These are phyloP conservation scores for Epinephelus fuscoguttatus DNA, from an alignment of 2,113 vertebrate genomes.

Conservation along the genomic window DNA sequence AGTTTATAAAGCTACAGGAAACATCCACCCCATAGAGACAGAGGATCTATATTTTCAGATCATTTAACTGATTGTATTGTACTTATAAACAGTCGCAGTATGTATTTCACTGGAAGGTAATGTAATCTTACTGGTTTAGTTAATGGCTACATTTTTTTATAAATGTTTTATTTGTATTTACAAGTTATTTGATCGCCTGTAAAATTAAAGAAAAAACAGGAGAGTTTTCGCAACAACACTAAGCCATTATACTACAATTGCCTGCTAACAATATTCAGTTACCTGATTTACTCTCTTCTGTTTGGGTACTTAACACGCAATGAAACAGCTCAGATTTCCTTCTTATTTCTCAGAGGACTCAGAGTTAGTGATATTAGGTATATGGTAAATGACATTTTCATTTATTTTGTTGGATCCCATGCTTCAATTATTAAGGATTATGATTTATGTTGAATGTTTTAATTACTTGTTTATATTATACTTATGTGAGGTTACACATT, in stretches of 20 bases:
- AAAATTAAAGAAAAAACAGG: slow-evolving; percentile 21
- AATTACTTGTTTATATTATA: slow-evolving; percentile 15
- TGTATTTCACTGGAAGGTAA: slow-evolving; percentile 65
- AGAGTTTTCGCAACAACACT: slow-evolving; percentile 20
- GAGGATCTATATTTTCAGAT: slow-evolving; percentile 82
- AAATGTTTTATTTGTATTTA: slow-evolving; percentile 53
- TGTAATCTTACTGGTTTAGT: slow-evolving; percentile 54
- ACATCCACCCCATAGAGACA: slow-evolving; percentile 70
- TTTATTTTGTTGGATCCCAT: slow-evolving; percentile 21
- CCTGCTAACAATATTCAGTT: slow-evolving; percentile 49
- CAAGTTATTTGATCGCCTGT: slow-evolving; percentile 37
- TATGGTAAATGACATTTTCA: slow-evolving; percentile 13
- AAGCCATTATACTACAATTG: slow-evolving; percentile 58
- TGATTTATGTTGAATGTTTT: slow-evolving; percentile 24
- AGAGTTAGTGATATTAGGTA: slow-evolving; percentile 22
- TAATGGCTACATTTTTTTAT: slow-evolving; percentile 44
- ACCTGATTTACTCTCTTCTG: slow-evolving; percentile 31
- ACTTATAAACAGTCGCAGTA: slow-evolving; percentile 70
- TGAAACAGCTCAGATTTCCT: slow-evolving; percentile 8
- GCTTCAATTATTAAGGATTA: slow-evolving; percentile 18
- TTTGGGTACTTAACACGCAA: slow-evolving; percentile 33
- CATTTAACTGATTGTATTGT: slow-evolving; percentile 78
- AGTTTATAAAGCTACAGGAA: slow-evolving; percentile 67
- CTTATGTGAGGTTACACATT: neutral
- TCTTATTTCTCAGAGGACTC: slow-evolving; percentile 38